Evolutionary conservation across 1,140 invertebrate species (phyloP).

Genomic region (Cyclina sinensis): DNA sequence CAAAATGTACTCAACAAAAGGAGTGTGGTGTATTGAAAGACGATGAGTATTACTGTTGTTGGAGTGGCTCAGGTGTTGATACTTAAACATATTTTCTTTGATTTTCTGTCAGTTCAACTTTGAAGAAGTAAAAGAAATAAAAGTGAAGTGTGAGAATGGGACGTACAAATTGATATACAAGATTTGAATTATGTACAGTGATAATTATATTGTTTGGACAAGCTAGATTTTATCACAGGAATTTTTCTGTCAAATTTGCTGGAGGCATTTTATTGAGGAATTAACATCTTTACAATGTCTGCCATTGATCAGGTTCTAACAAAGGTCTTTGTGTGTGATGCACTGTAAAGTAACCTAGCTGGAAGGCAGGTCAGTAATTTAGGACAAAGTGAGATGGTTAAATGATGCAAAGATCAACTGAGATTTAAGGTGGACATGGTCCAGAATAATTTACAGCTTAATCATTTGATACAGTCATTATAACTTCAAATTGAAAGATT

Average conservation of each 20-base stretch:
- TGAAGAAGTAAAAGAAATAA: no score
- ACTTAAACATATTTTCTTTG: no score
- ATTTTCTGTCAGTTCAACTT: no score
- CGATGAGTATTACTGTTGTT: background rate
- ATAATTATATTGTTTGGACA: background rate
- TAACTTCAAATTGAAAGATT: background rate
- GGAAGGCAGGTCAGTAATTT: background rate
- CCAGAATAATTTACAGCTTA: constrained; percentile 2
- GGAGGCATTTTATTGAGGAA: background rate
- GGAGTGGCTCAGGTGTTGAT: no score
- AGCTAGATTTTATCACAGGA: constrained; percentile 7
- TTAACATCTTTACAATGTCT: background rate
- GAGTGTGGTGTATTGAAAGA: background rate
- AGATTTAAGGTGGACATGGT: background rate
- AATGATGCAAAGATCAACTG: background rate
- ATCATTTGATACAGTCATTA: constrained; percentile 6
- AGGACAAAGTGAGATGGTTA: background rate
- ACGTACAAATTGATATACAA: no score
- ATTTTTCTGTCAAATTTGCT: background rate
- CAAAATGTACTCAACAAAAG: background rate
- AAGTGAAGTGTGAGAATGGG: no score
- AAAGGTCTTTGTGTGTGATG: constrained; percentile 16
- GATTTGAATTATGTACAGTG: no score
- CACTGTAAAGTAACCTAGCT: constrained; percentile 7
- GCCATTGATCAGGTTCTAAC: constrained; percentile 7